A percentile compares a stretch with the other conserved stretches of the same genome.
These are phyloP conservation scores for Iguana delicatissima DNA, from an alignment of 2,797 vertebrate species.

Conservation along the genomic window DNA sequence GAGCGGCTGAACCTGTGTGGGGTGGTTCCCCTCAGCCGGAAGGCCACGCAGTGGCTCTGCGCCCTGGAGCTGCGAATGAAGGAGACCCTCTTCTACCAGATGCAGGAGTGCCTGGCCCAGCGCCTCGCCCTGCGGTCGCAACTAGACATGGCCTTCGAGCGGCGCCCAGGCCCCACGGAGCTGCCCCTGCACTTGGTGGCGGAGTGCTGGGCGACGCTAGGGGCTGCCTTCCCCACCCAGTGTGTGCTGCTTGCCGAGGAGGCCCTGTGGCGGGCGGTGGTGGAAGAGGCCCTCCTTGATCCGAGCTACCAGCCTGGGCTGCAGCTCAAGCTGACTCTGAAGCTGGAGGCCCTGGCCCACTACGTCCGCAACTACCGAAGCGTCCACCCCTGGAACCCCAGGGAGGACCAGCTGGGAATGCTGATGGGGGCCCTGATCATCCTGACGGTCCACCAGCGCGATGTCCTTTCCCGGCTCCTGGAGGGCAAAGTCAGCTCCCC, in stretches of 20 bases:
- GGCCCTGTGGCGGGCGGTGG: conserved; percentile 76
- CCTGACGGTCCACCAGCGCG: conserved; percentile 81
- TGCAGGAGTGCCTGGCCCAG: conserved; percentile 77
- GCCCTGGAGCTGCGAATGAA: conserved; percentile 81
- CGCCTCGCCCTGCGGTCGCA: conserved; percentile 55
- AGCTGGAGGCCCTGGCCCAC: conserved; percentile 77
- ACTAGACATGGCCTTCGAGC: conserved; percentile 28
- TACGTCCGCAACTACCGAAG: conserved; percentile 64
- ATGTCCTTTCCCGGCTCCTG: conserved; percentile 77
- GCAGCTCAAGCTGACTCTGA: conserved; percentile 56
- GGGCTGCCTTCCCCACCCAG: conserved; percentile 84
- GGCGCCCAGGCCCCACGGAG: conserved; percentile 34
- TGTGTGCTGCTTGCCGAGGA: conserved; percentile 87
- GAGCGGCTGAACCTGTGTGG: conserved; percentile 81
- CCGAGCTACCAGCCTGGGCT: accelerated
- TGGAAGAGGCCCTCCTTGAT: conserved; percentile 71
- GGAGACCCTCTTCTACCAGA: conserved; percentile 71
- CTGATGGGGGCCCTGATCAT: conserved; percentile 77
- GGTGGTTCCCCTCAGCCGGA: conserved; percentile 72
- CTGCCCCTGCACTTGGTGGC: conserved; percentile 22
- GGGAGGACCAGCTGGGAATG: conserved; percentile 36
- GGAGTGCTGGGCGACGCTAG: conserved; percentile 67
- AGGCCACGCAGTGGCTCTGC: conserved; percentile 81
- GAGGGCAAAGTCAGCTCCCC: conserved; percentile 69
- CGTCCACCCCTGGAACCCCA: not conserved